Base-by-base conservation (phyloP, 2,113 vertebrate species). In the Dermatemys mawii region DNA sequence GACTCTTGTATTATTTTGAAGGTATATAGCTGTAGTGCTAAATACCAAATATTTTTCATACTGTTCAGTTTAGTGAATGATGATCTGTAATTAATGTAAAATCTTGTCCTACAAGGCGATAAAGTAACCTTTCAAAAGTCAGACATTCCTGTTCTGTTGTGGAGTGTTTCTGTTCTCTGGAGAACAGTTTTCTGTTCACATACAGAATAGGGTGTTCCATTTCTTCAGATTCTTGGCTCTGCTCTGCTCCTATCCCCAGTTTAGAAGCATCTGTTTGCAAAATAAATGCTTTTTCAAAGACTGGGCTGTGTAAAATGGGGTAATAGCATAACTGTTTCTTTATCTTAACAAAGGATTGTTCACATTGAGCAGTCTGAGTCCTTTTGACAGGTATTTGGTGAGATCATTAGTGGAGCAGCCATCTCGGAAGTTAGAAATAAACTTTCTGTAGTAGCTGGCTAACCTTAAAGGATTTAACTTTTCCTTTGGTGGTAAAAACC, bases 11-110 rank as follows among this genome's bases (percentile, higher is more conserved):
- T 87, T 95, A 91, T 94, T 67, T 89, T 53, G n/a, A 84, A 88
- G 46, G 32, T 57, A 2, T n/a, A 50, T 91, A 81, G 90, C 91
- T 94, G 89, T 86, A 27, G 54, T 86, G 83, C 12, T 92, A 89
- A 73, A 88, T 80, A 82, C 83, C 84, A 85, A 96, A 29, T 87
- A 80, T 92, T 96, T 93, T 90, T 54, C 78, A 29, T 79, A 38
- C 2, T 93, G 86, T 92, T 93, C 86, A 86, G 51, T 73, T 78
- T 89, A 90, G 27, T 87, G 82, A 78, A 80, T 87, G 80, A 46
- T 83, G 38, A 91, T 92, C 91, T 96, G 92, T 96, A 96, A 95
- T 97, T 97, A 96, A 96, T 88, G 44, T 93, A 94, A 63, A 91
- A 96, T 94, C 95, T 97, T 96, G 87, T 95, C 91, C 86, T 85